A percentile compares a stretch with the other conserved stretches of the same genome.
phyloP scores from a whole-genome alignment of 2,113 vertebrate species.

The Mastomys natalensis region DNA sequence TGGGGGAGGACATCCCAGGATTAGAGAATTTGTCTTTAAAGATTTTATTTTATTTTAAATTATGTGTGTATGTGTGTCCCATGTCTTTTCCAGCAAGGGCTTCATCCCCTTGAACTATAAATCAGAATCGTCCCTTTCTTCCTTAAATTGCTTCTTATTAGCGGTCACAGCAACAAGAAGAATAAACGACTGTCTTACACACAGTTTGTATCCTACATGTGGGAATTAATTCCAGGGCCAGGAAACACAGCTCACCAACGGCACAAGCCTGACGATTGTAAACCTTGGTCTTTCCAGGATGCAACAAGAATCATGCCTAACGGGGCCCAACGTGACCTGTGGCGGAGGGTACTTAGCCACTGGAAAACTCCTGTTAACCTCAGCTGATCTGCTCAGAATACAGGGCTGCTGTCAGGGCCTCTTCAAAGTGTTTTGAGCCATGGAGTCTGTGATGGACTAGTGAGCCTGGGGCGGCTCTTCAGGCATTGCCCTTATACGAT shows the following conservation, averaged over 20 bases:
- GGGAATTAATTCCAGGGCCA: background rate
- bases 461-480: slow-evolving; percentile 51
- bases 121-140: background rate
- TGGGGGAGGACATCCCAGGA: no score
- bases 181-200: background rate
- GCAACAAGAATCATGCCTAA: background rate
- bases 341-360: slow-evolving; percentile 36
- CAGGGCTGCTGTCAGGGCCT: background rate
- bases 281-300: background rate
- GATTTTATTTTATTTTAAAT: background rate
- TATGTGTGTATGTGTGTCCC: background rate
- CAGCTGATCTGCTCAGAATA: background rate
- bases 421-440: slow-evolving; percentile 45
- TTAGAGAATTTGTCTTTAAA: background rate
- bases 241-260: background rate
- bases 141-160: background rate
- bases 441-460: slow-evolving; percentile 42
- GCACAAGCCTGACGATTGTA: background rate
- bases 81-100: background rate
- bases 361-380: slow-evolving; percentile 46
- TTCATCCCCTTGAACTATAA: background rate
- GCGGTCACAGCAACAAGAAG: background rate
- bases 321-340: background rate
- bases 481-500: slow-evolving; percentile 24
- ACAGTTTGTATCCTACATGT: background rate